These are phyloP conservation scores for Nomia melanderi DNA, from an alignment of 1,140 invertebrate species.

Conservation along the genomic window DNA sequence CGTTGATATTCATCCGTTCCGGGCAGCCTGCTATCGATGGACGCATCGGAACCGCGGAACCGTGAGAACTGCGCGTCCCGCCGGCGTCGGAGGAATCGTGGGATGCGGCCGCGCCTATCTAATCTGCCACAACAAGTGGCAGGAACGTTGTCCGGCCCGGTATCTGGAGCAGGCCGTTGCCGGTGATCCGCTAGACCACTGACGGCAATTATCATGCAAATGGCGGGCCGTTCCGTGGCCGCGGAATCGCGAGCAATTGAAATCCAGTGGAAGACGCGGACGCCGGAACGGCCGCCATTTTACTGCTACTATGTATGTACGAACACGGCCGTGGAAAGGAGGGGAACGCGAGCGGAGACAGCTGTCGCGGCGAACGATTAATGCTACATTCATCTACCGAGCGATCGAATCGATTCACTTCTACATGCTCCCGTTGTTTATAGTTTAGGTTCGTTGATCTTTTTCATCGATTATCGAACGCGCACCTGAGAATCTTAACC, in stretches of 20 bases:
- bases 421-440: no score
- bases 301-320: constrained; percentile 54
- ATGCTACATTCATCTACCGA: no score
- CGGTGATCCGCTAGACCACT: constrained; percentile 36
- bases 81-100: neutral
- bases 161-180: constrained; percentile 52
- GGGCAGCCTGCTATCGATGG: constrained; percentile 30
- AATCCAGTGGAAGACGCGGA: constrained; percentile 50
- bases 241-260: constrained; percentile 60
- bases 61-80: constrained; percentile 38
- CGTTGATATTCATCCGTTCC: constrained; percentile 43
- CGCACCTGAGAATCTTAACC: no score
- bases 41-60: constrained; percentile 38
- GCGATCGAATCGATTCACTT: no score
- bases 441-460: no score
- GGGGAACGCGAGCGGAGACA: neutral
- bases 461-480: no score
- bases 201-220: constrained; percentile 67
- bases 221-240: constrained; percentile 43
- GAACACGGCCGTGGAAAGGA: no score
- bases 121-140: constrained; percentile 23
- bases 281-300: constrained; percentile 56
- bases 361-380: no score
- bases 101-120: constrained; percentile 11
- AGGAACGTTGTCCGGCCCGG: constrained; percentile 30